Evolutionary conservation across 2,888 invertebrate genomes (phyloP).

Genomic region (Myopa tessellatipennis): DNA sequence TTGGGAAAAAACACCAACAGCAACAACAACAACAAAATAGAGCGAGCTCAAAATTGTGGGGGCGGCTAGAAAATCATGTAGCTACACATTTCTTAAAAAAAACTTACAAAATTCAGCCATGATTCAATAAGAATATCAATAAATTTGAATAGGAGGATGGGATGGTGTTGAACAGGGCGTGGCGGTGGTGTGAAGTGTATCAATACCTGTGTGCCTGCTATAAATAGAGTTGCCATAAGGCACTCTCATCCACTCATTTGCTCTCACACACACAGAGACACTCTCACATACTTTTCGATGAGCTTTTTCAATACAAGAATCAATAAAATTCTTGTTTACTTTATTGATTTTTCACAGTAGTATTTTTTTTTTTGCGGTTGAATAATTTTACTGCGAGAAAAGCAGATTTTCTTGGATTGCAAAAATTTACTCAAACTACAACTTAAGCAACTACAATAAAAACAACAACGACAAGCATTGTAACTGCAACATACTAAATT

Average conservation of each 20-base stretch:
- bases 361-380: not conserved
- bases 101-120: not conserved
- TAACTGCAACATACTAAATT: not conserved
- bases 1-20: not conserved
- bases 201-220: not conserved
- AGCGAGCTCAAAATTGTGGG: not conserved
- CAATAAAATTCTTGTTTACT: constrained; percentile 27
- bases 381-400: not conserved
- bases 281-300: not conserved
- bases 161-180: not conserved
- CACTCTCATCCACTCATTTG: not conserved
- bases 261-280: not conserved
- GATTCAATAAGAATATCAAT: constrained; percentile 3
- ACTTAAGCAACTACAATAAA: not conserved
- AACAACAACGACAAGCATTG: too few relatives aligned
- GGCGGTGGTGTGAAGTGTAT: not conserved
- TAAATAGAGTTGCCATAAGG: not conserved
- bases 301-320: constrained; percentile 11
- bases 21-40: not conserved
- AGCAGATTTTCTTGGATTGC: not conserved
- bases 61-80: not conserved
- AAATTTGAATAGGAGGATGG: not conserved
- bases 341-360: not conserved
- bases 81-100: not conserved
- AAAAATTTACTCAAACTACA: not conserved